Conservation (phyloP, 2,797 vertebrate genomes). For the Discoglossus pictus region DNA sequence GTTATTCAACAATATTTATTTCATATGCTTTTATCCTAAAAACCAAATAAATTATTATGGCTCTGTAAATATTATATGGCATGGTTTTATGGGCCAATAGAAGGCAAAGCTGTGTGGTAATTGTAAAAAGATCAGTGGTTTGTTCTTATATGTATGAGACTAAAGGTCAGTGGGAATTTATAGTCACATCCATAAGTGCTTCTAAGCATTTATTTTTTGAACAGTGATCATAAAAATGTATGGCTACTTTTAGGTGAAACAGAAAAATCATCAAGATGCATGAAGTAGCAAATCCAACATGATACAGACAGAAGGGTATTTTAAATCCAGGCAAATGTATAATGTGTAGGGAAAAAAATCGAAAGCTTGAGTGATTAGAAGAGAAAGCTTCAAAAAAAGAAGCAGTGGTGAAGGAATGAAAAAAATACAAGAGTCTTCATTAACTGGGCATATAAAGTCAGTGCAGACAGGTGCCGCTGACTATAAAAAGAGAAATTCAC, state of each 20-base stretch:
- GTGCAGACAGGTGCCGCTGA: slow-evolving; percentile 45
- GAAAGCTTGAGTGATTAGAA: slow-evolving; percentile 33
- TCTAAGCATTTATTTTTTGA: slow-evolving; percentile 3
- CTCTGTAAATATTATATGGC: too few relatives aligned
- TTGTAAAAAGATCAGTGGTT: too few relatives aligned
- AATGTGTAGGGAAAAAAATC: background rate
- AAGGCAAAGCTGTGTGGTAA: too few relatives aligned
- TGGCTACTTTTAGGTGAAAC: background rate
- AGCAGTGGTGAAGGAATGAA: slow-evolving; percentile 12
- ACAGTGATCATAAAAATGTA: background rate
- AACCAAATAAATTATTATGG: too few relatives aligned
- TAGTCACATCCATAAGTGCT: background rate
- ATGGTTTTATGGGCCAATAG: too few relatives aligned
- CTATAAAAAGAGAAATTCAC: slow-evolving; percentile 49
- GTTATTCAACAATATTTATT: too few relatives aligned
- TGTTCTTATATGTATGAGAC: too few relatives aligned
- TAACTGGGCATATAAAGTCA: slow-evolving; percentile 46
- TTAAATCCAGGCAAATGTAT: slow-evolving; percentile 5
- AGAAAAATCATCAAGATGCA: background rate
- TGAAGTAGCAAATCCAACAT: background rate
- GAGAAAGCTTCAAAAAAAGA: slow-evolving; percentile 1
- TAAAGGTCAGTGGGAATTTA: background rate
- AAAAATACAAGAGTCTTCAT: slow-evolving; percentile 37
- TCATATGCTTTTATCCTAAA: too few relatives aligned
- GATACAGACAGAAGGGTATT: slow-evolving; percentile 10